Percentiles rank a stretch among this genome's conserved stretches.
Evolutionary conservation across 2,797 vertebrate species (phyloP).

Genomic region (Rhodeus uyekii): DNA sequence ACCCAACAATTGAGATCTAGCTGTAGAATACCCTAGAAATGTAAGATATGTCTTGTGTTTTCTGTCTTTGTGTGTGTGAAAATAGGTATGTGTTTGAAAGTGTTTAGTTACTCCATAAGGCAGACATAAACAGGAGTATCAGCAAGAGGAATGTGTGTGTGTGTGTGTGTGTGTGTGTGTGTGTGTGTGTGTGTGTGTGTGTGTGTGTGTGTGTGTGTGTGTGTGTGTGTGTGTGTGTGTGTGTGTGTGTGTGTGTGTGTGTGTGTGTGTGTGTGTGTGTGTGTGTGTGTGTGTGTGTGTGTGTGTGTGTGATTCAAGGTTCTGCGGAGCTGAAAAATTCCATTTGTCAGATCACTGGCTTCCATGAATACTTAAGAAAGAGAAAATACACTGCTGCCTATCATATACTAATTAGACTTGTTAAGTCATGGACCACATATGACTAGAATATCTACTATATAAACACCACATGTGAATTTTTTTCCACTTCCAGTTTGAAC

Average conservation of each 20-base stretch:
- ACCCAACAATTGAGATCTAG: neutral
- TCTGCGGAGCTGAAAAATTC: slow-evolving; percentile 80
- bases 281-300: slow-evolving; percentile 63
- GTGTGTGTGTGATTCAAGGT: slow-evolving; percentile 73
- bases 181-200: slow-evolving; percentile 16
- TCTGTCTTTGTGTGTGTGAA: slow-evolving; percentile 55
- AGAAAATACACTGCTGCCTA: slow-evolving; percentile 73
- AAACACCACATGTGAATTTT: slow-evolving; percentile 66
- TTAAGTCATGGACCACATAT: slow-evolving; percentile 75
- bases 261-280: slow-evolving; percentile 61
- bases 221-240: too few relatives aligned
- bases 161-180: slow-evolving; percentile 63
- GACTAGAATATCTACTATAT: slow-evolving; percentile 68
- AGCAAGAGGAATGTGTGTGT: slow-evolving; percentile 71
- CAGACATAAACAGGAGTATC: slow-evolving; percentile 81
- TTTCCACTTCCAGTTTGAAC: slow-evolving; percentile 54
- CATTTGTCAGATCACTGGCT: slow-evolving; percentile 86
- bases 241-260: slow-evolving; percentile 55
- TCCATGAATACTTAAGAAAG: slow-evolving; percentile 84
- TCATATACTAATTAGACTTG: slow-evolving; percentile 82
- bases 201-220: too few relatives aligned
- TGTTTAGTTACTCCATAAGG: slow-evolving; percentile 64
- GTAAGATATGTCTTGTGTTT: slow-evolving; percentile 37
- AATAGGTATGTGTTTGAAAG: slow-evolving; percentile 42
- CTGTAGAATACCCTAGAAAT: neutral